Evolutionary conservation across 2,113 vertebrate genomes (phyloP), one percentile per base, ranked within the genome.

Genomic region (Calyptomena viridis): DNA sequence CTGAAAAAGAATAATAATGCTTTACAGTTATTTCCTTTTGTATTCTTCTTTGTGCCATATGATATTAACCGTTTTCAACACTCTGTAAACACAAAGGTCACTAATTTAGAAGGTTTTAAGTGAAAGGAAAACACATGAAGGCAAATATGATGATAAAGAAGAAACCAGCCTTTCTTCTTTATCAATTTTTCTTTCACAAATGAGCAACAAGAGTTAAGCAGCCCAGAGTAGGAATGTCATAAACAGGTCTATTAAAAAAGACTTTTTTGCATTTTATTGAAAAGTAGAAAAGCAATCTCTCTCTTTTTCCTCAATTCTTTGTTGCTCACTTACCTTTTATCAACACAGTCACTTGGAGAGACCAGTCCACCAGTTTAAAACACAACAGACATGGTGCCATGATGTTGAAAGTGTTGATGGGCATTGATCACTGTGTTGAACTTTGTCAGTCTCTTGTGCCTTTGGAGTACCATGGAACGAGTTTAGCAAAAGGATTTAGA

Each of bases 221-320:
- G n/a, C n/a, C n/a, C n/a, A 75, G 66, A 90, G 24, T 7, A 71
- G 20, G 8, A 74, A 58, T 71, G 27, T 68, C 64, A 63, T 9
- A 66, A 56, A 24, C 9, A 15, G 15, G 25, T 39, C 27, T 84
- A 35, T 76, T n/a, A n/a, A 80, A 52, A 84, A 72, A 44, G 15
- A 15, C 21, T 17, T 63, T 35, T 77, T 84, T 69, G 4, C 6
- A 9, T 84, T 80, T 49, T 60, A 47, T 47, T 67, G 12, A 56
- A 50, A 71, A 72, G 18, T 0, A 0, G 12, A 47, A 69, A 49
- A 53, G 4, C 3, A 66, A 1, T 14, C 6, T 84, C 14, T 63
- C 33, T 50, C 12, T 63, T 37, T 44, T 37, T 78, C 27, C 25
- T 66, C 2, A 13, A 67, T 55, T 84, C 12, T 89, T 53, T 47